A percentile compares a stretch with the other conserved stretches of the same genome.
phyloP scores from a whole-genome alignment of 2,113 vertebrate species.

The Podarcis raffonei region DNA sequence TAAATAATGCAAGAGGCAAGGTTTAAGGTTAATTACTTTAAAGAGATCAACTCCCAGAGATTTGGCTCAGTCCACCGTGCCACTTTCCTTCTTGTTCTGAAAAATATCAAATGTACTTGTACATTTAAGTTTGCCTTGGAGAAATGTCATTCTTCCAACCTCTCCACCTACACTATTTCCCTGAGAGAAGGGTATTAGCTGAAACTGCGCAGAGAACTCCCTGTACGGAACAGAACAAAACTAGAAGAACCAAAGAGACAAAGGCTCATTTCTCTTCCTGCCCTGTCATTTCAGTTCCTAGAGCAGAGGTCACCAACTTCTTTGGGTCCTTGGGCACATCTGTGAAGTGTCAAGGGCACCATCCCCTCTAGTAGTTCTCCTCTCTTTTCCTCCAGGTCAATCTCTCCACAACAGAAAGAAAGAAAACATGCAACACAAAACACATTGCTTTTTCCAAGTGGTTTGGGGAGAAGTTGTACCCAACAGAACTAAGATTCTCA shows the following conservation, averaged over 20 bases:
- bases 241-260: neutral
- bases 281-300: neutral
- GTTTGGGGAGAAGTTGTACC: no score
- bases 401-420: no score
- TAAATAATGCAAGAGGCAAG: neutral
- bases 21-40: neutral
- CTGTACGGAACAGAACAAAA: neutral
- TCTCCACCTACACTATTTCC: accelerated
- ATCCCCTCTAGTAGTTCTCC: neutral
- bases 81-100: neutral
- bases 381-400: no score
- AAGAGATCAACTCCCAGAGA: neutral
- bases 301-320: neutral
- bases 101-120: neutral
- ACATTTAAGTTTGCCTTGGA: conserved; percentile 11
- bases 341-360: no score
- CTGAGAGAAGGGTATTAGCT: neutral
- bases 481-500: no score
- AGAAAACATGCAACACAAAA: no score
- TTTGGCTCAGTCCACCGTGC: neutral
- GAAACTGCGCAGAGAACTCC: neutral
- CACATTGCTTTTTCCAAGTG: no score
- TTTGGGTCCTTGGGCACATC: no score
- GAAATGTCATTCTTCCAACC: neutral
- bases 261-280: neutral